Evolutionary conservation across 2,797 vertebrate species (phyloP).

Genomic region (Astyanax mexicanus): DNA sequence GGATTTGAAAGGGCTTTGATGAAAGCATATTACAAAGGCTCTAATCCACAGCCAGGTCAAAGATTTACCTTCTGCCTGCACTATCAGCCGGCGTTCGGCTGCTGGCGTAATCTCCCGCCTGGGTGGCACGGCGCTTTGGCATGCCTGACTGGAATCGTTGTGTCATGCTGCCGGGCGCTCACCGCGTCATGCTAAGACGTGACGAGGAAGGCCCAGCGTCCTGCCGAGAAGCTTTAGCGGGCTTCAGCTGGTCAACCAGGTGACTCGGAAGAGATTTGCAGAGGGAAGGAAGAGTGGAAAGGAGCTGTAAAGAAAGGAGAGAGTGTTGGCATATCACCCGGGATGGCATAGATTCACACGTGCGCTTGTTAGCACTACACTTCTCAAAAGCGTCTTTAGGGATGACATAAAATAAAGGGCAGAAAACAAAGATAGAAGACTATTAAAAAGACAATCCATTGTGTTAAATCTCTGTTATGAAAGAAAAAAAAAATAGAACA

Average conservation of each 20-base stretch:
- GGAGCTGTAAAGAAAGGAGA: conserved; percentile 41
- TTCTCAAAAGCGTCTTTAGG: conserved; percentile 9
- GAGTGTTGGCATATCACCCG: conserved; percentile 34
- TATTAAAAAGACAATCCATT: not conserved
- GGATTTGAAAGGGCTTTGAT: conserved; percentile 37
- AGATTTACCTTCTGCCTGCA: conserved; percentile 32
- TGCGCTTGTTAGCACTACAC: conserved; percentile 46
- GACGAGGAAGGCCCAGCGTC: conserved; percentile 17
- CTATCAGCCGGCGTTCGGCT: conserved; percentile 26
- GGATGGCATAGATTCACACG: conserved; percentile 21
- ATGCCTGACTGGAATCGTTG: conserved; percentile 15
- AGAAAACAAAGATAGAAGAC: conserved; percentile 19
- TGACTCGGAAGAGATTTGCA: conserved; percentile 31
- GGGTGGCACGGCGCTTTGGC: conserved; percentile 33
- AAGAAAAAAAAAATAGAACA: too few relatives aligned
- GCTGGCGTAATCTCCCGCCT: conserved; percentile 38
- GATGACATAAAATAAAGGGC: too few relatives aligned
- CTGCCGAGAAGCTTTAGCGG: conserved; percentile 26
- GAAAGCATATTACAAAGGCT: conserved; percentile 45
- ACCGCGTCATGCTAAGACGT: conserved; percentile 22
- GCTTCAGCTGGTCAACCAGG: conserved; percentile 22
- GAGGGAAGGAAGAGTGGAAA: conserved; percentile 30
- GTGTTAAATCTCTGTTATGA: too few relatives aligned
- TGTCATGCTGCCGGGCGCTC: conserved; percentile 6
- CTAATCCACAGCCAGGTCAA: conserved; percentile 50